phyloP scores from a whole-genome alignment of 2,797 vertebrate genomes.

The Phrynocephalus vlangalii region DNA sequence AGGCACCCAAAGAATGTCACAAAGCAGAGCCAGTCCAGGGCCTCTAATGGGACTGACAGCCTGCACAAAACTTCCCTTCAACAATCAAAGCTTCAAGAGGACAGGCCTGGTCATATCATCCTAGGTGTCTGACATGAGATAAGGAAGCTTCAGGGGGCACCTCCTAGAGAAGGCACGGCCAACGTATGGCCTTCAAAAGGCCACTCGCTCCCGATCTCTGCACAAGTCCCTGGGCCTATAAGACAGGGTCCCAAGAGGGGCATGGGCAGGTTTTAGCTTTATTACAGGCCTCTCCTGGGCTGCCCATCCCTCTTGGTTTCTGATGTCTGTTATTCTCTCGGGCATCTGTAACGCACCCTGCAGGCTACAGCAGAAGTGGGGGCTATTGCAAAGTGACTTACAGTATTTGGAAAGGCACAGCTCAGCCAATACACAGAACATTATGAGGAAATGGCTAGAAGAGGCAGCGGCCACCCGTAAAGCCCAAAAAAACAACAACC shows the following conservation, averaged over 20 bases:
- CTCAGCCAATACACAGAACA: constrained; percentile 35
- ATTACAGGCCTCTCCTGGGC: constrained; percentile 39
- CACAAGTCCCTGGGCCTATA: constrained; percentile 38
- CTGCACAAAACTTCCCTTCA: neutral
- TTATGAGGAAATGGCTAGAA: constrained; percentile 30
- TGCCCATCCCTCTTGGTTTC: constrained; percentile 45
- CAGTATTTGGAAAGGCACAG: constrained; percentile 39
- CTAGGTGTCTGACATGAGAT: constrained; percentile 19
- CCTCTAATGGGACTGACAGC: neutral
- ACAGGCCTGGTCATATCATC: constrained; percentile 55
- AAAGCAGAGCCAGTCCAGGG: neutral
- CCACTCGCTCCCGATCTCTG: neutral
- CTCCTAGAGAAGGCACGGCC: constrained; percentile 13
- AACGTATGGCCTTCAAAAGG: neutral
- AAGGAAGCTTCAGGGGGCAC: accelerated
- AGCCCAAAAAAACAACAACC: constrained; percentile 19
- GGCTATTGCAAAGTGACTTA: constrained; percentile 39
- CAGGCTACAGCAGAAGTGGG: constrained; percentile 43
- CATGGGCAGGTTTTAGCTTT: constrained; percentile 38
- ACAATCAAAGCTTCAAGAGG: constrained; percentile 14
- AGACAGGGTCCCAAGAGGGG: constrained; percentile 8
- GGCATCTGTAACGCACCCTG: constrained; percentile 32
- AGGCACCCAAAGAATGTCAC: neutral
- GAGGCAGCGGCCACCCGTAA: constrained; percentile 57
- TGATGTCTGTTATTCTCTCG: neutral